These are phyloP conservation scores for Prosopocoilus inquinatus DNA, from an alignment of 2,888 invertebrate species.

Conservation along the genomic window DNA sequence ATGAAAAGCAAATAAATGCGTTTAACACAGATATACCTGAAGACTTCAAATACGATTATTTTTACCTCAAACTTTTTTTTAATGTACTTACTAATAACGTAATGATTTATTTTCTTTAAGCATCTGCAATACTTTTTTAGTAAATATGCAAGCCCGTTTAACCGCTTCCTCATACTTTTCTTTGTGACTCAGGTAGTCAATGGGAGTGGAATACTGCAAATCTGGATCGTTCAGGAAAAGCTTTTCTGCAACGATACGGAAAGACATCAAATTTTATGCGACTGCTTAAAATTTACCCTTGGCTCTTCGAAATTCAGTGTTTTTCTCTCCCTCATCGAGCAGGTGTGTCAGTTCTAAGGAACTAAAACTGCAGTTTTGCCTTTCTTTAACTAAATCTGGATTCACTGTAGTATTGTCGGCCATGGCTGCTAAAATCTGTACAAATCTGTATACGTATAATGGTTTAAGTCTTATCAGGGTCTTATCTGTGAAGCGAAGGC, in stretches of 20 bases:
- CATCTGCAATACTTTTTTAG: conserved; percentile 50
- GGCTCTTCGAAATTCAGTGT: no score
- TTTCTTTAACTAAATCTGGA: conserved; percentile 67
- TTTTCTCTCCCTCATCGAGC: conserved; percentile 64
- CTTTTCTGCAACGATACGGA: conserved; percentile 24
- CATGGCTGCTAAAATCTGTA: not conserved
- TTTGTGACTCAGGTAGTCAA: no score
- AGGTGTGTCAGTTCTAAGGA: conserved; percentile 72
- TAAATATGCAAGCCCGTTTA: conserved; percentile 17
- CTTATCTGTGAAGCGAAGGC: no score
- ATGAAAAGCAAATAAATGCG: no score
- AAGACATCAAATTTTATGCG: conserved; percentile 6
- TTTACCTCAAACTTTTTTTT: not conserved
- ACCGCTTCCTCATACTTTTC: no score
- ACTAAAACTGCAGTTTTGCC: conserved; percentile 73
- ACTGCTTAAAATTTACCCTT: no score
- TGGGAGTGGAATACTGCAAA: no score
- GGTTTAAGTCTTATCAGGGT: no score
- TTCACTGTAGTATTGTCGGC: not conserved
- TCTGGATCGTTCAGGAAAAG: no score
- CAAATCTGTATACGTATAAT: no score
- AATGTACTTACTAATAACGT: conserved; percentile 62
- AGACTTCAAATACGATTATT: no score
- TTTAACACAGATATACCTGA: no score
- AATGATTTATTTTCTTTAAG: conserved; percentile 73